Percentiles rank a stretch among this genome's conserved stretches.
These are phyloP conservation scores for Epistrophe grossulariae DNA, from an alignment of 2,888 invertebrate species.

Conservation along the genomic window DNA sequence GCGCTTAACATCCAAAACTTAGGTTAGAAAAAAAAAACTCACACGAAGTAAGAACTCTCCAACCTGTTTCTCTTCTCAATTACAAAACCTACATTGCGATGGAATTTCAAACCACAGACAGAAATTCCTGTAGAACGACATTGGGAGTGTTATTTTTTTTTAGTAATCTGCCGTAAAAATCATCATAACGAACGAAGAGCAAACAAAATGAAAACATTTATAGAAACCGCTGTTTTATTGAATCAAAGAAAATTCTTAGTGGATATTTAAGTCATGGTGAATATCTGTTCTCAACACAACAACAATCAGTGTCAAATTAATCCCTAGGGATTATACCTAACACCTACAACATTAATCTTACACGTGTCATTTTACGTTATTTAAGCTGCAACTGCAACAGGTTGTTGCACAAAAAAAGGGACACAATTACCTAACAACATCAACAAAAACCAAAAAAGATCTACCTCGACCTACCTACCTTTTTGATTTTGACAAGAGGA, in stretches of 20 bases:
- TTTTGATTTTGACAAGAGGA: conserved; percentile 37
- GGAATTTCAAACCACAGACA: conserved; percentile 42
- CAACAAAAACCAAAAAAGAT: conserved; percentile 14
- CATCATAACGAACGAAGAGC: conserved; percentile 6
- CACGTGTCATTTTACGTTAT: conserved; percentile 66
- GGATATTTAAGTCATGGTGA: not conserved
- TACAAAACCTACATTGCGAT: conserved; percentile 28
- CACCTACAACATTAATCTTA: conserved; percentile 33
- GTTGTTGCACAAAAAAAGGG: conserved; percentile 46
- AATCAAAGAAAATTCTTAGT: not conserved
- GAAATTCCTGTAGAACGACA: conserved; percentile 56
- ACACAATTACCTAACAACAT: conserved; percentile 1
- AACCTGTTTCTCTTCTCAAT: conserved; percentile 36
- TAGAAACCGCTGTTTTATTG: conserved; percentile 2
- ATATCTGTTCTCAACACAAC: conserved; percentile 4
- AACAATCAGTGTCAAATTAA: conserved; percentile 3
- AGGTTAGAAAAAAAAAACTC: not conserved
- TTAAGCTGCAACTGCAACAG: conserved; percentile 61
- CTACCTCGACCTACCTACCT: conserved; percentile 27
- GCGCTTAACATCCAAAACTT: not conserved
- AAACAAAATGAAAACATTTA: not conserved
- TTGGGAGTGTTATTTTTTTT: conserved; percentile 38
- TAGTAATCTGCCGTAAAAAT: conserved; percentile 8
- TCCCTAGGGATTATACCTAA: conserved; percentile 32
- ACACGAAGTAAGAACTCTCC: conserved; percentile 15